Evolutionary conservation across 2,113 vertebrate species (phyloP), one percentile per base, ranked within the genome.

Genomic region (Cynoglossus semilaevis): DNA sequence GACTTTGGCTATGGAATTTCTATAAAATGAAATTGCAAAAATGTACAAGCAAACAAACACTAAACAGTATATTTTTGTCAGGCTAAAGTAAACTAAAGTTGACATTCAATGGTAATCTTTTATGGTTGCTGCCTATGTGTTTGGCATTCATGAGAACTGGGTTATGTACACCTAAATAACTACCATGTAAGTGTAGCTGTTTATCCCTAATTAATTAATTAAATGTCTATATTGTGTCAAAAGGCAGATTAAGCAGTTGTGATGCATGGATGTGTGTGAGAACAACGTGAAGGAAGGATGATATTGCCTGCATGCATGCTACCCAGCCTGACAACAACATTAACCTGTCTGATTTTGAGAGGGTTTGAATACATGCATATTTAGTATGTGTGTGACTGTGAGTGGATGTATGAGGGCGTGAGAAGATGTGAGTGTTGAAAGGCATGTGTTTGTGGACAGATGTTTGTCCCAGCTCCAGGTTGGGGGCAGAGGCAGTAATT

Each of bases 241-340:
- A 67, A 51, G 22, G 43, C 15, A 64, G 44, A 56, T 36, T 18
- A 51, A 45, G 43, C 9, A 34, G 16, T 19, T 62, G 50, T 67
- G 65, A n/a, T n/a, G n/a, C n/a, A n/a, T 63, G 52, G 47, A 56
- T 48, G 19, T 45, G 36, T 18, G 54, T 67, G 49, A 50, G n/a
- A 42, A 54, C 43, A 34, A 55, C 47, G 36, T 79, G 57, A 66
- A 35, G 51, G 71, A 52, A 61, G 56, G 56, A 63, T 74, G 71
- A 58, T 63, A 70, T 71, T 83, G 88, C 88, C 77, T 88, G 88
- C 87, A 64, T 85, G 90, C 88, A 89, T 90, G 88, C 78, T 67
- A 57, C 79, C 51, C 69, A 85, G 87, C 86, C 58, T 89, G 82
- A 85, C 54, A 60, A 76, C 62, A 62, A 44, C 63, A 68, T 79